These are phyloP conservation scores for Enteromius treurensis DNA, from an alignment of 2,797 vertebrate genomes.

Conservation along the genomic window DNA sequence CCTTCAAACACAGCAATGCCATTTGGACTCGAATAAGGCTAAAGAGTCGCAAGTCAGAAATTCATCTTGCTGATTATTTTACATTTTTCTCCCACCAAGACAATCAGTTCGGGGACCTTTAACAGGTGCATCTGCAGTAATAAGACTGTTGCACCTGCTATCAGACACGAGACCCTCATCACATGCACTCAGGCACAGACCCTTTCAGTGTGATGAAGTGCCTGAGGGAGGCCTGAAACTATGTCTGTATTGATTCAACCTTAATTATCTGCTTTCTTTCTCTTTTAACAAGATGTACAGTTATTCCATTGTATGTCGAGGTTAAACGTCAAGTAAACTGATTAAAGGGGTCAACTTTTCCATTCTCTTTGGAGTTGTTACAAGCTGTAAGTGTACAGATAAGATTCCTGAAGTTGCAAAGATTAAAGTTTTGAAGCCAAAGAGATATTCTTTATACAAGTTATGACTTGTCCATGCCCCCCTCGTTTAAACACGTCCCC, in stretches of 20 bases:
- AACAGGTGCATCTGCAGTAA: background rate
- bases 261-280: conserved; percentile 16
- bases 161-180: conserved; percentile 19
- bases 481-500: too few species aligned
- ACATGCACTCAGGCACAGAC: background rate
- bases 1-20: background rate
- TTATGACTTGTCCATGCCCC: too few species aligned
- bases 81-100: background rate
- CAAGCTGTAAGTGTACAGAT: too few species aligned
- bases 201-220: conserved; percentile 9
- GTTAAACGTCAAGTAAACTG: conserved; percentile 13
- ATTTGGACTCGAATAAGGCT: conserved; percentile 13
- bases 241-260: background rate
- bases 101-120: background rate
- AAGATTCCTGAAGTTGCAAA: too few species aligned
- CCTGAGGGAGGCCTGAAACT: background rate
- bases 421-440: too few species aligned
- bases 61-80: background rate
- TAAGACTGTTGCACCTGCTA: background rate
- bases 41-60: background rate
- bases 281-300: conserved; percentile 8
- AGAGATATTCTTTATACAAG: too few species aligned
- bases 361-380: too few species aligned
- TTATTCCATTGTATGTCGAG: conserved; percentile 17
- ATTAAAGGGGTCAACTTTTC: background rate